Percentiles rank a stretch among this genome's conserved stretches.
phyloP scores from a whole-genome alignment of 2,888 invertebrate genomes.

The Tigriopus californicus region DNA sequence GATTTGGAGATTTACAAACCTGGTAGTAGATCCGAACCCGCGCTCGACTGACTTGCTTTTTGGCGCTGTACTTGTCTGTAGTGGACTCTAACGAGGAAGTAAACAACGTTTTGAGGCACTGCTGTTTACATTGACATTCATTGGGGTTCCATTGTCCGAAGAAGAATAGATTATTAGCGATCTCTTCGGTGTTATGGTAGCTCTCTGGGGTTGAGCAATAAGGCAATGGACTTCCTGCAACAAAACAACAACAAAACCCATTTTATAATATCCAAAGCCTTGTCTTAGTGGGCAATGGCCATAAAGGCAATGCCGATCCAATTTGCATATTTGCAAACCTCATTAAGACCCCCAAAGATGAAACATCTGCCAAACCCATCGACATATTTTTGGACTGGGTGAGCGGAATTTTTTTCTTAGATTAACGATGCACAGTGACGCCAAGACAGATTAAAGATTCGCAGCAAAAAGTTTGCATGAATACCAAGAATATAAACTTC shows the following conservation, averaged over 20 bases:
- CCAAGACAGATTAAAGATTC: no score
- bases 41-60: not conserved
- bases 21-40: slow-evolving; percentile 7
- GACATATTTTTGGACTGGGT: no score
- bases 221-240: slow-evolving; percentile 9
- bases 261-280: no score
- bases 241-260: not conserved
- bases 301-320: no score
- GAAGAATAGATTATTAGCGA: slow-evolving; percentile 18
- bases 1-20: not conserved
- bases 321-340: no score
- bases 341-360: no score
- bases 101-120: slow-evolving; percentile 20
- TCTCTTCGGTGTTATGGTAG: slow-evolving; percentile 16
- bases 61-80: not conserved
- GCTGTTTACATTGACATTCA: slow-evolving; percentile 19
- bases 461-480: no score
- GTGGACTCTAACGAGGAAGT: slow-evolving; percentile 19
- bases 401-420: no score
- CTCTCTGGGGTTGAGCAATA: slow-evolving; percentile 18
- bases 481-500: no score
- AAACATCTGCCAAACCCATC: no score
- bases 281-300: no score
- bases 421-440: no score
- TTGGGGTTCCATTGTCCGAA: slow-evolving; percentile 19